These are phyloP conservation scores for Lycorma delicatula DNA, from an alignment of 1,140 invertebrate species.

Conservation along the genomic window DNA sequence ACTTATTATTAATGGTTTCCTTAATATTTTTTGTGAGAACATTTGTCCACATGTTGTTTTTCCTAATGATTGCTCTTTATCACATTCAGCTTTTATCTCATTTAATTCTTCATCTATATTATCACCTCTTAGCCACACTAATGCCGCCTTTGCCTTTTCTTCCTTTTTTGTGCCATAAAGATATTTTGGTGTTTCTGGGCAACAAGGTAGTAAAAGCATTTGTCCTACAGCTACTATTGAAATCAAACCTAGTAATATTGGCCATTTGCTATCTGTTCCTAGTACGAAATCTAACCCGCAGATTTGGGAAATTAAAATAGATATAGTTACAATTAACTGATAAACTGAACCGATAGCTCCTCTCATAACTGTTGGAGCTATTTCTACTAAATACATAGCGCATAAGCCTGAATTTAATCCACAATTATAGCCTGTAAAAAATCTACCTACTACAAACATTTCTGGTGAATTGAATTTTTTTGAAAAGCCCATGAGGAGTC, in stretches of 20 bases:
- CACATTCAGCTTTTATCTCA: conserved; percentile 72
- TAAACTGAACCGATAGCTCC: conserved; percentile 78
- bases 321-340: conserved; percentile 80
- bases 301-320: conserved; percentile 73
- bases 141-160: conserved; percentile 49
- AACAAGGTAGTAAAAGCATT: conserved; percentile 64
- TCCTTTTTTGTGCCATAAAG: conserved; percentile 66
- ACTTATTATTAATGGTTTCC: conserved; percentile 71
- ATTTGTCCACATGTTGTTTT: conserved; percentile 63
- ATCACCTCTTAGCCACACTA: conserved; percentile 25
- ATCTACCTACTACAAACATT: conserved; percentile 66
- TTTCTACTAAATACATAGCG: conserved; percentile 80
- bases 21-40: conserved; percentile 54
- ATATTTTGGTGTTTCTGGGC: conserved; percentile 84
- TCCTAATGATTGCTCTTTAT: conserved; percentile 61
- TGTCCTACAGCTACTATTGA: conserved; percentile 67
- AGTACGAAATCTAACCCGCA: conserved; percentile 60
- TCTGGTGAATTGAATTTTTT: conserved; percentile 57
- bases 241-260: conserved; percentile 57
- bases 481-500: conserved; percentile 40
- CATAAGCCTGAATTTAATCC: conserved; percentile 76
- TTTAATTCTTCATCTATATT: conserved; percentile 80
- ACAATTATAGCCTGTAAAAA: conserved; percentile 76
- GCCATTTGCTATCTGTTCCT: conserved; percentile 58
- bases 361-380: conserved; percentile 68